Conservation (phyloP, 2,888 invertebrate species). For the Sinohyriopsis cumingii region DNA sequence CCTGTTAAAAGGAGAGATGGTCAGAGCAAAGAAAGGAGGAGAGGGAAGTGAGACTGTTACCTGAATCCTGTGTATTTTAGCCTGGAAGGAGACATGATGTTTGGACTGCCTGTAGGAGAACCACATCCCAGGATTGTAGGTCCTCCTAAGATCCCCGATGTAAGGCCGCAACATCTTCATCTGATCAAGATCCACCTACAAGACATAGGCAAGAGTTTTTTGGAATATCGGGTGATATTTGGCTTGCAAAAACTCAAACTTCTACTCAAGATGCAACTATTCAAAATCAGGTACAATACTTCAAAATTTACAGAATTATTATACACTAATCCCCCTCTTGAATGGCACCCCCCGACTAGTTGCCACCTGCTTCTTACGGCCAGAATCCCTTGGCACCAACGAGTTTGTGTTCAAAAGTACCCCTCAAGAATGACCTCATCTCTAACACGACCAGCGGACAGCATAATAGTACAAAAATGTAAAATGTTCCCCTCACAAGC, state of each 20-base stretch:
- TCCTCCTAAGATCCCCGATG: constrained; percentile 83
- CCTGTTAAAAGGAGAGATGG: not conserved
- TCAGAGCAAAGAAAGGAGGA: not conserved
- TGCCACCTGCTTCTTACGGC: not conserved
- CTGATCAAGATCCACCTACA: constrained; percentile 84
- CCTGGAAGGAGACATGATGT: constrained; percentile 80
- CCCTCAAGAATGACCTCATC: too few species aligned
- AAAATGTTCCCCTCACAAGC: too few species aligned
- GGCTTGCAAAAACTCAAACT: not conserved
- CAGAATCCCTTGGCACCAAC: too few species aligned
- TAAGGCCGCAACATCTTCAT: constrained; percentile 92
- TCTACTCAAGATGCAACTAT: too few species aligned
- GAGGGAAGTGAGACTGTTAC: constrained; percentile 56
- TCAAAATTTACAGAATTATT: not conserved
- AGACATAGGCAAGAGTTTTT: constrained; percentile 4
- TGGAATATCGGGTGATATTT: not conserved
- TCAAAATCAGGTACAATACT: too few species aligned
- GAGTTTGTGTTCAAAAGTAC: too few species aligned
- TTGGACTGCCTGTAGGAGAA: constrained; percentile 82
- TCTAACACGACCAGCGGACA: too few species aligned
- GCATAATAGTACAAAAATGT: too few species aligned
- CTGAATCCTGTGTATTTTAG: constrained; percentile 80
- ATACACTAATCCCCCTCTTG: not conserved
- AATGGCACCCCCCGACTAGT: not conserved
- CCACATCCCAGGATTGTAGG: constrained; percentile 84